A percentile compares a stretch with the other conserved stretches of the same genome.
Conservation (phyloP, 2,113 vertebrate genomes). For the Alethe castanea region DNA sequence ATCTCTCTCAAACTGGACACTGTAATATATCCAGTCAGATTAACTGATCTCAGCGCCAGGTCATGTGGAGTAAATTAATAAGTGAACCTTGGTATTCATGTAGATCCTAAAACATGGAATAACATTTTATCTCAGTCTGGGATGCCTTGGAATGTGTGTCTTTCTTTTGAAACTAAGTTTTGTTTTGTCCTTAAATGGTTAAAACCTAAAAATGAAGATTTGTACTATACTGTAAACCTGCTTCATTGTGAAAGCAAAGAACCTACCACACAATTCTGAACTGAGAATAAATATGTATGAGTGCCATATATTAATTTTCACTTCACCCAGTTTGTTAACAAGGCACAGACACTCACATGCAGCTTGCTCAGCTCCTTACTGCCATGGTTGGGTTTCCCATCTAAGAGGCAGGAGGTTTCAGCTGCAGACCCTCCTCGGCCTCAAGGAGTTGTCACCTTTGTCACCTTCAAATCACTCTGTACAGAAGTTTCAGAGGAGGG, state of each 20-base stretch:
- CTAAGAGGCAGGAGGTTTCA: neutral
- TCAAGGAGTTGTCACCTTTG: neutral
- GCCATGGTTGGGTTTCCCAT: neutral
- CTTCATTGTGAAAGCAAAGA: neutral
- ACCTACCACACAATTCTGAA: neutral
- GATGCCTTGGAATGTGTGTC: neutral
- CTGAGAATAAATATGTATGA: neutral
- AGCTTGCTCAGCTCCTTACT: neutral
- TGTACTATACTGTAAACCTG: neutral
- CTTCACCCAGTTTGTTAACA: neutral
- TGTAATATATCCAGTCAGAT: neutral
- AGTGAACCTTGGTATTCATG: neutral
- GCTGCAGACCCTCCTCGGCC: neutral
- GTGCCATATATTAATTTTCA: neutral
- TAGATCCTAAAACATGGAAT: neutral
- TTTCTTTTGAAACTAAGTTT: neutral
- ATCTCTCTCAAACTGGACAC: neutral
- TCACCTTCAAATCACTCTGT: neutral
- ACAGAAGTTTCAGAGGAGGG: neutral
- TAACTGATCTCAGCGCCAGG: neutral
- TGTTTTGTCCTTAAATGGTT: neutral
- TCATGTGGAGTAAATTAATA: neutral
- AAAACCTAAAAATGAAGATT: neutral
- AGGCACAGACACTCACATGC: neutral
- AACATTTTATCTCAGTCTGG: neutral